Base-by-base conservation (phyloP, 2,888 invertebrate species). In the Cryptocephalus primarius region DNA sequence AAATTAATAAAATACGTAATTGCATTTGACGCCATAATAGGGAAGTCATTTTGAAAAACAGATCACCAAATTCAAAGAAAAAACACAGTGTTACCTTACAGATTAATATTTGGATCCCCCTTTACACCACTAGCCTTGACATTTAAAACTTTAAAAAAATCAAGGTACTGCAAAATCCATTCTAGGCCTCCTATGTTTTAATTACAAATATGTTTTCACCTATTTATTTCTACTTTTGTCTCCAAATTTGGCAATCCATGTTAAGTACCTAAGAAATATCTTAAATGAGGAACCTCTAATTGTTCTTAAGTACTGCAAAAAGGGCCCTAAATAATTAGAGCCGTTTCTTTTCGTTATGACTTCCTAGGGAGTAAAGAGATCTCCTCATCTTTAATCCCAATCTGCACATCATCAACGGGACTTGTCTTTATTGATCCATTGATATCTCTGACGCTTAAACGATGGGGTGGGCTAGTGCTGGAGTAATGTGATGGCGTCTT, bases 401-500 rank as follows among this genome's bases (percentile, higher is more conserved):
- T 38, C 31, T 55, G 53, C 3, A 53, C 52, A 40, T 62, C 60
- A 41, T 62, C 60, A 6, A 59, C 60, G 1, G 60, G 58, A 44
- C 60, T 63, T 13, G 55, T 49, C 45, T 65, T 66, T n/a, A 67
- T 49, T 4, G 65, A 58, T 8, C 68, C 67, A 50, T 68, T 68
- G 36, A 62, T 45, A 49, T 66, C 67, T 9, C 61, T 56, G 9
- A 59, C 56, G 49, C 55, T 59, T 32, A 60, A 34, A 12, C 56
- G 55, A 34, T 55, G 60, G 42, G 64, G 62, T 0, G 69, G 66
- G 51, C 66, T 67, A 9, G 55, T 50, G 14, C 57, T 55, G 47
- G 60, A 62, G 36, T 62, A 58, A 40, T 62, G 56, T 12, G 64
- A 60, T 9, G 63, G 63, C 13, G 62, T 63, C 45, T 63, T 64